Conservation (phyloP, 2,113 vertebrate species). For the Ameiurus melas region DNA sequence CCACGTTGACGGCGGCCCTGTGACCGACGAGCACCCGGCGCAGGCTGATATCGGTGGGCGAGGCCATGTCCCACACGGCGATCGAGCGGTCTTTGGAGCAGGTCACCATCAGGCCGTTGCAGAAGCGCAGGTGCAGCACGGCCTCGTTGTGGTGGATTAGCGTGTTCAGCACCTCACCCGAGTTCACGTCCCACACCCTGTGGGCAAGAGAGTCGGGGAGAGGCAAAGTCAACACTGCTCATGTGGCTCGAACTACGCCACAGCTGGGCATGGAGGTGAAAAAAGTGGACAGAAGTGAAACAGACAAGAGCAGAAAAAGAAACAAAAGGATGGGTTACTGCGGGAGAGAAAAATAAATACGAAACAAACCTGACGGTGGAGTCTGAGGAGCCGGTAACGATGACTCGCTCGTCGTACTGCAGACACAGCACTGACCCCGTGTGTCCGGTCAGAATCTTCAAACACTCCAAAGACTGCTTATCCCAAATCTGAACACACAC, state of each 20-base stretch:
- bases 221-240: background rate
- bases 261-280: background rate
- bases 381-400: slow-evolving; percentile 97
- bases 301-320: background rate
- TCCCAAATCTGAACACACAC: slow-evolving; percentile 52
- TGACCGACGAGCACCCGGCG: slow-evolving; percentile 94
- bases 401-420: slow-evolving; percentile 97
- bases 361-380: slow-evolving; percentile 91
- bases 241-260: background rate
- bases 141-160: slow-evolving; percentile 98
- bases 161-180: slow-evolving; percentile 95
- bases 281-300: background rate
- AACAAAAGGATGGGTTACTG: slow-evolving; percentile 45
- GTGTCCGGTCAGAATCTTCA: slow-evolving; percentile 96
- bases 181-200: slow-evolving; percentile 97
- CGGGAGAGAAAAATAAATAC: background rate
- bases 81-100: slow-evolving; percentile 98
- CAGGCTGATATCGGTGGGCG: slow-evolving; percentile 94
- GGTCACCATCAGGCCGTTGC: slow-evolving; percentile 97
- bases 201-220: background rate
- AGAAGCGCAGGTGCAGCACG: slow-evolving; percentile 93
- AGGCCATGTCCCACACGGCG: slow-evolving; percentile 99
- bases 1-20: slow-evolving; percentile 93
- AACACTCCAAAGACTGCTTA: slow-evolving; percentile 96
- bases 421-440: slow-evolving; percentile 97